These are phyloP conservation scores for Myripristis jacobus DNA, from an alignment of 2,797 vertebrate genomes.

Conservation along the genomic window DNA sequence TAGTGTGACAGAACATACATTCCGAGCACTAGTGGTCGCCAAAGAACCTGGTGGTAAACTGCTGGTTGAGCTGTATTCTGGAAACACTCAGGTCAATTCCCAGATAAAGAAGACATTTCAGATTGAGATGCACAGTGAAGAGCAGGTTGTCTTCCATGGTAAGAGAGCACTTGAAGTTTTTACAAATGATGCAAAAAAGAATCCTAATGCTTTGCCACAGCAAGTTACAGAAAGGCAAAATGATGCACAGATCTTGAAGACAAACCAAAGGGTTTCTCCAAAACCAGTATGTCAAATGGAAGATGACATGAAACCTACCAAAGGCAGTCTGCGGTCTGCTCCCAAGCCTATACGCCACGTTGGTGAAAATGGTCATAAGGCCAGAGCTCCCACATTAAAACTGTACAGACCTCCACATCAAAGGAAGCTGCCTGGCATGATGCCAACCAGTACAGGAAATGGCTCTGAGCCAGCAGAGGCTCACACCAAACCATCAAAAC, in stretches of 20 bases:
- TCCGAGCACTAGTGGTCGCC: constrained; percentile 88
- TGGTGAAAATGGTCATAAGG: constrained; percentile 42
- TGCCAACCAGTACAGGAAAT: constrained; percentile 4
- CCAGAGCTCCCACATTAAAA: constrained; percentile 30
- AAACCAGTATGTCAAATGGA: constrained; percentile 27
- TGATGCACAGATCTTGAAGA: constrained; percentile 7
- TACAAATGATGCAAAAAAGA: neutral
- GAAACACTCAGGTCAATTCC: constrained; percentile 85
- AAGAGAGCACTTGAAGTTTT: constrained; percentile 21
- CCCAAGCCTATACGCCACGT: neutral
- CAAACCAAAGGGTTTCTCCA: neutral
- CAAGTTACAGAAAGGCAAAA: constrained; percentile 5
- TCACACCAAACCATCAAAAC: constrained; percentile 3
- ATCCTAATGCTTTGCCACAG: constrained; percentile 14
- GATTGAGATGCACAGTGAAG: constrained; percentile 49
- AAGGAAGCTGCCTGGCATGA: constrained; percentile 39
- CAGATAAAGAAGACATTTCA: constrained; percentile 84
- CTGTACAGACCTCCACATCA: constrained; percentile 69
- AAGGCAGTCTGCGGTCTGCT: constrained; percentile 14
- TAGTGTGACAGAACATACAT: constrained; percentile 76
- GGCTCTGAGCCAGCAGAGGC: constrained; percentile 5
- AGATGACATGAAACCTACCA: neutral
- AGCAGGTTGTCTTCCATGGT: constrained; percentile 28
- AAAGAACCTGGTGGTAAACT: constrained; percentile 89
- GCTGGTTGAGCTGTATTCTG: constrained; percentile 90